These are phyloP conservation scores for Aricia agestis DNA, from an alignment of 1,140 invertebrate genomes.

Conservation along the genomic window DNA sequence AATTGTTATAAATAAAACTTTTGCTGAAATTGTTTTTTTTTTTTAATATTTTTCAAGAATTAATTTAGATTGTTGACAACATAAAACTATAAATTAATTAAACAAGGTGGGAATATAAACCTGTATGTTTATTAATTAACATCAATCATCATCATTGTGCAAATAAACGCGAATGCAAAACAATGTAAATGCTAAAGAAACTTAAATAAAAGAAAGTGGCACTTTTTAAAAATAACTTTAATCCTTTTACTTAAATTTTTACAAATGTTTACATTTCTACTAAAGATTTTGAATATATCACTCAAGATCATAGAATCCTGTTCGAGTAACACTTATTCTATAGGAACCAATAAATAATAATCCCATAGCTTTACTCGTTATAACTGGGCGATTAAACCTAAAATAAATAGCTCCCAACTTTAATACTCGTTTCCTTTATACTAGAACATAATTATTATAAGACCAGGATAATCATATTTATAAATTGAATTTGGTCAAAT, in stretches of 20 bases:
- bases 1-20: too few relatives aligned
- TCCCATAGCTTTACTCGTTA: neutral
- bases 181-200: neutral
- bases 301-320: neutral
- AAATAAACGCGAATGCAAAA: neutral
- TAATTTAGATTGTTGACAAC: too few relatives aligned
- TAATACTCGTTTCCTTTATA: neutral
- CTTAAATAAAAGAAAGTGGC: neutral
- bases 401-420: conserved; percentile 8
- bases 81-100: neutral
- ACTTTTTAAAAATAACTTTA: neutral
- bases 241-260: neutral
- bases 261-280: neutral
- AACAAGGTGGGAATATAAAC: neutral
- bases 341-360: conserved; percentile 11
- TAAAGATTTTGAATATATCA: neutral
- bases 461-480: neutral
- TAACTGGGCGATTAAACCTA: conserved; percentile 1
- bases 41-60: too few relatives aligned
- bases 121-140: neutral
- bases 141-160: neutral
- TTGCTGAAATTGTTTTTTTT: too few relatives aligned
- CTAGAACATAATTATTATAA: neutral
- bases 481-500: neutral
- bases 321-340: conserved; percentile 1